Evolutionary conservation across 2,888 invertebrate species (phyloP).

Genomic region (Mycogona germanica): DNA sequence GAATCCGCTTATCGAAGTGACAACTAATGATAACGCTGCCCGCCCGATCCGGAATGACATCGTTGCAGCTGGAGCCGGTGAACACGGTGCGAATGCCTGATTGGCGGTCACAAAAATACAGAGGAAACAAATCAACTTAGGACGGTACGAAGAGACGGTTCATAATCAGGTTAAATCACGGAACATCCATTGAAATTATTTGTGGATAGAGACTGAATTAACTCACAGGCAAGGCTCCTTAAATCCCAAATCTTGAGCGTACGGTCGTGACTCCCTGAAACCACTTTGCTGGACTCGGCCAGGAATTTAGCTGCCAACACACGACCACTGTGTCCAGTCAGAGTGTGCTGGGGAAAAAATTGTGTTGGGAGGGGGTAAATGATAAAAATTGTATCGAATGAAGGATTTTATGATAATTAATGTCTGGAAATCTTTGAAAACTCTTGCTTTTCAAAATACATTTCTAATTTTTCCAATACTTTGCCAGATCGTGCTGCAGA

Average conservation of each 20-base stretch:
- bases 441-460: no score
- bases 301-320: constrained; percentile 95
- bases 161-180: not conserved
- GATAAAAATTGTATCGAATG: not conserved
- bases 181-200: not conserved
- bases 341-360: constrained; percentile 69
- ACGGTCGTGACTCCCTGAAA: constrained; percentile 95
- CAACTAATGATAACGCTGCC: constrained; percentile 84
- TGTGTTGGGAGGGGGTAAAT: not conserved
- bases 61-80: constrained; percentile 94
- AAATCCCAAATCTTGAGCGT: constrained; percentile 99
- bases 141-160: not conserved
- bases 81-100: constrained; percentile 82
- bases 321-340: constrained; percentile 94
- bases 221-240: constrained; percentile 74
- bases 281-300: constrained; percentile 81
- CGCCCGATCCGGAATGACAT: constrained; percentile 79
- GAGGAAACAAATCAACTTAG: no score
- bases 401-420: no score
- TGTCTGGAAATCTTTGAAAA: no score
- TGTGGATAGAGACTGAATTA: constrained; percentile 16
- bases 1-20: constrained; percentile 92
- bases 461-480: no score
- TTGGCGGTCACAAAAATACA: not conserved
- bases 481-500: no score